These are phyloP conservation scores for Pseudobourletiella spinata DNA, from an alignment of 1,140 invertebrate genomes.

Conservation along the genomic window DNA sequence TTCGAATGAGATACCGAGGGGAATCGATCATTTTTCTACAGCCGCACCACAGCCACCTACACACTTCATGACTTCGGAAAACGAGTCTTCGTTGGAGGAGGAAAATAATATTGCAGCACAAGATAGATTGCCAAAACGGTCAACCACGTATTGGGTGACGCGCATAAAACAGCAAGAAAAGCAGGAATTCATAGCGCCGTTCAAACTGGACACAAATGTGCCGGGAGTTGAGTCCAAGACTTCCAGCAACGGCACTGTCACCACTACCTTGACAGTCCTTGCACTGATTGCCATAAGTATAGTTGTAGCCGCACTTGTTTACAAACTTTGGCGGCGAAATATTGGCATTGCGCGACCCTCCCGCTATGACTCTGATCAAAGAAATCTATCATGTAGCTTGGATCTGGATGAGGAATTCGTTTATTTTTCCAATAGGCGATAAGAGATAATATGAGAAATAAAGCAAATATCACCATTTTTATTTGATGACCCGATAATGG, in stretches of 20 bases:
- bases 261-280: not conserved
- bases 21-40: too few species aligned
- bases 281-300: not conserved
- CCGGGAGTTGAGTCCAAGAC: not conserved
- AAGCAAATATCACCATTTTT: not conserved
- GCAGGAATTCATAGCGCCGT: not conserved
- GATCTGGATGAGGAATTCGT: constrained; percentile 1
- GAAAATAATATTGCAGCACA: too few species aligned
- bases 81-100: too few species aligned
- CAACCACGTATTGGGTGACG: too few species aligned
- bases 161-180: too few species aligned
- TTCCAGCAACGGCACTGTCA: not conserved
- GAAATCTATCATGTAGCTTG: not conserved
- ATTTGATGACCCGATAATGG: not conserved
- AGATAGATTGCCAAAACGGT: too few species aligned
- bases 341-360: not conserved
- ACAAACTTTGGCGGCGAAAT: not conserved
- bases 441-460: not conserved
- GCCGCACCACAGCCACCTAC: too few species aligned
- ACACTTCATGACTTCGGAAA: too few species aligned
- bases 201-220: not conserved
- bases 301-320: not conserved
- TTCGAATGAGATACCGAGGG: too few species aligned
- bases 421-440: not conserved
- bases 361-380: not conserved